phyloP scores from a whole-genome alignment of 1,140 invertebrate genomes.

The Microplitis demolitor region DNA sequence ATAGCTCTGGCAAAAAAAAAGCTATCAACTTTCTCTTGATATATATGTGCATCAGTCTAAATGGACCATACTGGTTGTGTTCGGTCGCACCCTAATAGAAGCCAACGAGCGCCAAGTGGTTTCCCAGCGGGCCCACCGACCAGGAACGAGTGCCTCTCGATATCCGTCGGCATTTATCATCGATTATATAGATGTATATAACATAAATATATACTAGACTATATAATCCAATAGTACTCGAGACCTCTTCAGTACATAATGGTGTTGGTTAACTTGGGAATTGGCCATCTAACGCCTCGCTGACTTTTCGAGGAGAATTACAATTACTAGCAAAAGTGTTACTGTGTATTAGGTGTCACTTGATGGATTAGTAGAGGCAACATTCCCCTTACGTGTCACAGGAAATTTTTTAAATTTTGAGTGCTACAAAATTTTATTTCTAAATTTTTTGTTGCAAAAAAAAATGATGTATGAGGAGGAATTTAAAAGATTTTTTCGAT shows the following conservation, averaged over 20 bases:
- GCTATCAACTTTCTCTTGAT: constrained; percentile 21
- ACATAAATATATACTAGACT: too few species aligned
- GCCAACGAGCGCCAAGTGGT: constrained; percentile 30
- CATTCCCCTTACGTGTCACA: too few species aligned
- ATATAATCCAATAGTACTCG: too few species aligned
- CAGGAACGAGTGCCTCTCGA: constrained; percentile 31
- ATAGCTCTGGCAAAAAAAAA: neutral
- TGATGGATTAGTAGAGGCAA: too few species aligned
- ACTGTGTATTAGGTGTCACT: too few species aligned
- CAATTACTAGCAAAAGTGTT: too few species aligned
- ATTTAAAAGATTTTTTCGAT: too few species aligned
- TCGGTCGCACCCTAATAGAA: constrained; percentile 31
- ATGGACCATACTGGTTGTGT: constrained; percentile 33
- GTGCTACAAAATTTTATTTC: too few species aligned
- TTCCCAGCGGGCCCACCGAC: constrained; percentile 33
- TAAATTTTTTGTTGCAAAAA: too few species aligned
- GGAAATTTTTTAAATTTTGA: too few species aligned
- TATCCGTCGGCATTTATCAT: constrained; percentile 56
- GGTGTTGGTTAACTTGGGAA: constrained; percentile 26
- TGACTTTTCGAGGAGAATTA: neutral
- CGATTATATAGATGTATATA: constrained; percentile 40
- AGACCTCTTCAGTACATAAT: neutral
- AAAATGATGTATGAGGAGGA: too few species aligned
- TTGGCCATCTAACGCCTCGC: constrained; percentile 22
- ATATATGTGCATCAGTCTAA: neutral